These are phyloP conservation scores for Anableps anableps DNA, from an alignment of 2,797 vertebrate genomes.

Conservation along the genomic window DNA sequence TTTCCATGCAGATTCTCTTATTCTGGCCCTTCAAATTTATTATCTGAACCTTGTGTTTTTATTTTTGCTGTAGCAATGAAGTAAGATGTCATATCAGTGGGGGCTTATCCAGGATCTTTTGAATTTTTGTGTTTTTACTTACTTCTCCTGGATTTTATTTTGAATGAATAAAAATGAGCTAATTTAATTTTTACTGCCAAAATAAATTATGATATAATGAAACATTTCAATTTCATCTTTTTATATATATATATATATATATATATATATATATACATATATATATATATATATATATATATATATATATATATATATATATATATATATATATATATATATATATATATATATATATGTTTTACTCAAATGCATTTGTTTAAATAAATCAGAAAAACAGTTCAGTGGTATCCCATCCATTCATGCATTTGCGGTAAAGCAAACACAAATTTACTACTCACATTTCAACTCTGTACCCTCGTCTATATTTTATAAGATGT, in stretches of 20 bases:
- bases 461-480: constrained; percentile 24
- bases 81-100: neutral
- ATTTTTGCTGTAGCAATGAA: neutral
- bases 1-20: neutral
- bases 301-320: neutral
- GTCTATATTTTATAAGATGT: constrained; percentile 56
- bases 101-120: neutral
- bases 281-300: neutral
- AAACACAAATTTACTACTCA: constrained; percentile 20
- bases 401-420: neutral
- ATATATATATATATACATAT: neutral
- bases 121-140: neutral
- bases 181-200: neutral
- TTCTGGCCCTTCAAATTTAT: neutral
- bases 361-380: neutral
- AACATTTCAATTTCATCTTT: neutral
- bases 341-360: neutral
- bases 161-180: neutral
- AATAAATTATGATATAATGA: neutral
- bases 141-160: neutral
- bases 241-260: neutral
- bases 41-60: neutral
- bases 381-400: neutral
- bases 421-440: constrained; percentile 11
- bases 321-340: neutral